These are phyloP conservation scores for Bombycilla garrulus DNA, from an alignment of 2,113 vertebrate genomes.

Conservation along the genomic window DNA sequence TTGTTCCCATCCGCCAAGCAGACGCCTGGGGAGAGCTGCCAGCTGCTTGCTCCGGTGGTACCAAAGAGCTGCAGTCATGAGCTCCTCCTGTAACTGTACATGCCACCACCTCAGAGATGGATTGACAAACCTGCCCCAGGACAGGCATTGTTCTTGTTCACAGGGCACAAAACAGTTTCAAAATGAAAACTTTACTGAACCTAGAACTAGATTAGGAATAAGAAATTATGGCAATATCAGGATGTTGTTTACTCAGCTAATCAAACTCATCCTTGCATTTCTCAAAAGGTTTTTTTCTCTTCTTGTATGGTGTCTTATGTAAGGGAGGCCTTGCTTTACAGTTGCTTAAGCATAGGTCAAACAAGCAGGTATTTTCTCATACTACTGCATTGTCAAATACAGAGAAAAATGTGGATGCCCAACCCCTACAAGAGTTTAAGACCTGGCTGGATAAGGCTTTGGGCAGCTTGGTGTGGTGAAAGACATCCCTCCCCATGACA, in stretches of 20 bases:
- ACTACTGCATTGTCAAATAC: neutral
- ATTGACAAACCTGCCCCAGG: neutral
- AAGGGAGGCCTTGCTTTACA: neutral
- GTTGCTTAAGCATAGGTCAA: neutral
- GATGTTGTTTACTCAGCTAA: neutral
- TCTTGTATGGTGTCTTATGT: neutral
- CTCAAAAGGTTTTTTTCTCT: neutral
- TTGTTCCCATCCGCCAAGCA: neutral
- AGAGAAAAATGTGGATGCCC: neutral
- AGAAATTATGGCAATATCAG: neutral
- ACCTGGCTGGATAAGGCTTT: neutral
- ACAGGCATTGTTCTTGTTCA: neutral
- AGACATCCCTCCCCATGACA: neutral
- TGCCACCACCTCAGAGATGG: neutral
- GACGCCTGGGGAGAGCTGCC: neutral
- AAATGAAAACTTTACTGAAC: neutral
- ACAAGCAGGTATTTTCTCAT: neutral
- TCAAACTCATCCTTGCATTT: neutral
- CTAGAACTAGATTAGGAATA: neutral
- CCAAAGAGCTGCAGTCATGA: neutral
- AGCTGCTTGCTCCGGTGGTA: neutral
- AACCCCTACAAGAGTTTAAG: neutral
- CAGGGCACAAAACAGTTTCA: neutral
- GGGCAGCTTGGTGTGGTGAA: neutral
- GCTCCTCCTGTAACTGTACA: neutral